Conservation (phyloP, 2,888 invertebrate species). For the Anthrax anthrax region DNA sequence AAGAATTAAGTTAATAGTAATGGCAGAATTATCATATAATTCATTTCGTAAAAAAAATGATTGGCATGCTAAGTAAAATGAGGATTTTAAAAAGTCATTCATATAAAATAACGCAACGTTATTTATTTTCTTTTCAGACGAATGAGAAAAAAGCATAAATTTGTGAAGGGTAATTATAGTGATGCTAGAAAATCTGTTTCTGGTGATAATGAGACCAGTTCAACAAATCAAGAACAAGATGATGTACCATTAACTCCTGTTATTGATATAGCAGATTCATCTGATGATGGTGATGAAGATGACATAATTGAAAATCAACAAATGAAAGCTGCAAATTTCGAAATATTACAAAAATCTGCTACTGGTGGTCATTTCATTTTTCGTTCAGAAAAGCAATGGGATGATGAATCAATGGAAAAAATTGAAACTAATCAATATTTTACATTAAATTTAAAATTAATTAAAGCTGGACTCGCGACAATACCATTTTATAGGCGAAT, state of each 20-base stretch:
- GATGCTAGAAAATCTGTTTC: too few species aligned
- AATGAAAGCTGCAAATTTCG: constrained; percentile 30
- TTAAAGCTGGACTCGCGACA: constrained; percentile 33
- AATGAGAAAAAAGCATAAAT: too few species aligned
- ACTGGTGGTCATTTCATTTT: constrained; percentile 32
- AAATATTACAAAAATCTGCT: constrained; percentile 29
- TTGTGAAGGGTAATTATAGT: too few species aligned
- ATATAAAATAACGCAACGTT: too few species aligned
- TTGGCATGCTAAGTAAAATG: too few species aligned
- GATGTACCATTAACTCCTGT: constrained; percentile 6
- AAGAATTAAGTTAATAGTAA: too few species aligned
- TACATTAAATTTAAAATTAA: constrained; percentile 30
- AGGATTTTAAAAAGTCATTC: too few species aligned
- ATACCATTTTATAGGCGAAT: constrained; percentile 36
- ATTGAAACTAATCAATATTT: constrained; percentile 29
- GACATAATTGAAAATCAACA: constrained; percentile 22
- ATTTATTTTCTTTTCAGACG: too few species aligned
- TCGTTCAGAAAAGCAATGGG: constrained; percentile 36
- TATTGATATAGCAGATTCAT: constrained; percentile 30
- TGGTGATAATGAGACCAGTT: too few species aligned
- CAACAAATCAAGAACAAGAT: too few species aligned
- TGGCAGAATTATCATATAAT: too few species aligned
- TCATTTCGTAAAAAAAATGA: too few species aligned
- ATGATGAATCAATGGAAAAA: constrained; percentile 24
- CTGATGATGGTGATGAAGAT: constrained; percentile 23